Evolutionary conservation across 2,113 vertebrate species (phyloP).

Genomic region (Arothron firmamentum): DNA sequence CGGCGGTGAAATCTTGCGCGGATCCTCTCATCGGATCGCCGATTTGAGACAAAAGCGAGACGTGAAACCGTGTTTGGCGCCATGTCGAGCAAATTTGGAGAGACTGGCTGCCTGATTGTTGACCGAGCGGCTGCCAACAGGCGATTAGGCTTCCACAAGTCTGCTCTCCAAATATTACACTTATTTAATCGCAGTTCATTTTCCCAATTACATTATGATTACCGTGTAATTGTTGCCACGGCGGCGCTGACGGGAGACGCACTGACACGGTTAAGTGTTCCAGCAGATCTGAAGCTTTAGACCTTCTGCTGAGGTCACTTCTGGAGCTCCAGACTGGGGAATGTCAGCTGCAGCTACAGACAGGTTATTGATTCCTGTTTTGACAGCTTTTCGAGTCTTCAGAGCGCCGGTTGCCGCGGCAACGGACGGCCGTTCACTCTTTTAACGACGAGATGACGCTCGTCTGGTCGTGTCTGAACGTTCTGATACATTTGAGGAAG

Average conservation of each 20-base stretch:
- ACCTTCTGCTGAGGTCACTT: no score
- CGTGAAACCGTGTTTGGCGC: neutral
- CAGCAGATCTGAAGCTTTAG: no score
- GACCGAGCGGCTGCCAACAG: neutral
- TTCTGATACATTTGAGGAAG: no score
- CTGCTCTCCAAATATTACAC: neutral
- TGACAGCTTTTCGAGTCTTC: no score
- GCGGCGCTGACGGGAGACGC: neutral
- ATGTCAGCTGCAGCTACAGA: no score
- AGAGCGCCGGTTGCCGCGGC: no score
- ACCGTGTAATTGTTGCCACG: neutral
- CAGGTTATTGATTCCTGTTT: no score
- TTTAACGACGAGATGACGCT: no score
- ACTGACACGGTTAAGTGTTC: no score
- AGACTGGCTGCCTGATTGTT: constrained; percentile 1
- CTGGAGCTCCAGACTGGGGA: no score
- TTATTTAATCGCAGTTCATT: neutral
- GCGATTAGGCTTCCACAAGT: neutral
- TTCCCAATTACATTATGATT: neutral
- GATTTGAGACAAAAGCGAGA: neutral
- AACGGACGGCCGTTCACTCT: no score
- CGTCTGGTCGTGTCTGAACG: no score
- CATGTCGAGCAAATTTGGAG: neutral
- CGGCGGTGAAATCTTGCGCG: neutral
- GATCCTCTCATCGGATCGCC: neutral